phyloP scores from a whole-genome alignment of 2,888 invertebrate genomes.

The Sicus ferrugineus region DNA sequence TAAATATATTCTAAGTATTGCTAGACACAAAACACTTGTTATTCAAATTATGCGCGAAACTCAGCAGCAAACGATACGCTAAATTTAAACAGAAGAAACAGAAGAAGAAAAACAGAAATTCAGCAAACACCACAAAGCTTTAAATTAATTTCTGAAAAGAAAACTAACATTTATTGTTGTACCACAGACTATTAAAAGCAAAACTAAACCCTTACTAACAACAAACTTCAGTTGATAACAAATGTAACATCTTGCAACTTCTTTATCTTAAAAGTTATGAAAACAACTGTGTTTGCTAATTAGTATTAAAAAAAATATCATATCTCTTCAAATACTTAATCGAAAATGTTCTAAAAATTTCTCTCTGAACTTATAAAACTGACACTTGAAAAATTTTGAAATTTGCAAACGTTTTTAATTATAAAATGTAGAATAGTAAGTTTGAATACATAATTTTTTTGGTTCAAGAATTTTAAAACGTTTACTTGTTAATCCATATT shows the following conservation, averaged over 20 bases:
- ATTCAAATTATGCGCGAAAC: background rate
- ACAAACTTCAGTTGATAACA: constrained; percentile 15
- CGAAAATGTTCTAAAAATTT: constrained; percentile 7
- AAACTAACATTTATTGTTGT: background rate
- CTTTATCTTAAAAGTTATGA: background rate
- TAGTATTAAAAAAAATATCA: constrained; percentile 3
- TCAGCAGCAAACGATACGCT: background rate
- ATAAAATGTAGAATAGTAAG: background rate
- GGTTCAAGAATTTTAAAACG: constrained; percentile 18
- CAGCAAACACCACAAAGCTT: background rate
- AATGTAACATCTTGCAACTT: background rate
- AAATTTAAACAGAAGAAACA: constrained; percentile 1
- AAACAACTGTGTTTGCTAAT: constrained; percentile 12
- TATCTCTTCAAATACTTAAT: constrained; percentile 5
- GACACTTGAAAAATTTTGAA: background rate
- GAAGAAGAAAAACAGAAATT: background rate
- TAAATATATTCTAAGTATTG: constrained; percentile 1
- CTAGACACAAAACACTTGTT: background rate
- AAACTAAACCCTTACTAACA: background rate
- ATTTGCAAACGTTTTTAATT: background rate
- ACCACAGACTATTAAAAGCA: too few species aligned
- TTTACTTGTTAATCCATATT: constrained; percentile 19
- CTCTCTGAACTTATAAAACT: constrained; percentile 18
- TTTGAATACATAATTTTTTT: constrained; percentile 2
- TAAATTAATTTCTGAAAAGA: constrained; percentile 7